phyloP scores from a whole-genome alignment of 2,888 invertebrate genomes.

The Rhopalosiphum nymphaeae region DNA sequence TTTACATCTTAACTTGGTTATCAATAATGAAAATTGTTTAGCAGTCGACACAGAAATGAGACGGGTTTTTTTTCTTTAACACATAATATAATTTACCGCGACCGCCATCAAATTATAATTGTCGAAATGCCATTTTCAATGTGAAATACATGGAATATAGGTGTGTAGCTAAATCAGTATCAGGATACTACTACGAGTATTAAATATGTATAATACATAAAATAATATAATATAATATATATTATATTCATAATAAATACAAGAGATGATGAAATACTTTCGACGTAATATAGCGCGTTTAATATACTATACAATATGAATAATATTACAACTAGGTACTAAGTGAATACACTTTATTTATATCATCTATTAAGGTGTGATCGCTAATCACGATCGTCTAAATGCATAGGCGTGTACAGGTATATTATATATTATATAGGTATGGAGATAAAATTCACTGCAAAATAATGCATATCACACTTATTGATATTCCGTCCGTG shows the following conservation, averaged over 20 bases:
- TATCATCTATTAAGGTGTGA: background rate
- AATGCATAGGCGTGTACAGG: background rate
- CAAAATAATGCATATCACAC: background rate
- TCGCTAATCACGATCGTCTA: background rate
- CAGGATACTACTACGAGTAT: background rate
- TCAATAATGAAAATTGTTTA: background rate
- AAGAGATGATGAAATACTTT: background rate
- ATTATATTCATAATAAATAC: background rate
- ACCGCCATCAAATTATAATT: background rate
- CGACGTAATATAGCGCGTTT: background rate
- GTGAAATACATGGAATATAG: background rate
- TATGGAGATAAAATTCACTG: background rate
- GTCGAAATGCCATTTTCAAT: background rate
- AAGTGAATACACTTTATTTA: background rate
- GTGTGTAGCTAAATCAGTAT: background rate
- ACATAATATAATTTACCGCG: background rate
- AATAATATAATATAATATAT: background rate
- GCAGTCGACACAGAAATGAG: background rate
- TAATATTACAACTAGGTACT: background rate
- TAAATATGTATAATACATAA: background rate
- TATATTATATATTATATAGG: background rate
- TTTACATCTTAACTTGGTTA: background rate
- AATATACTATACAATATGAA: background rate
- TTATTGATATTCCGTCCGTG: slow-evolving; percentile 25
- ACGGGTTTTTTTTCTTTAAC: background rate